Conservation (phyloP, 2,113 vertebrate genomes). For the Dicrurus megarhynchus region DNA sequence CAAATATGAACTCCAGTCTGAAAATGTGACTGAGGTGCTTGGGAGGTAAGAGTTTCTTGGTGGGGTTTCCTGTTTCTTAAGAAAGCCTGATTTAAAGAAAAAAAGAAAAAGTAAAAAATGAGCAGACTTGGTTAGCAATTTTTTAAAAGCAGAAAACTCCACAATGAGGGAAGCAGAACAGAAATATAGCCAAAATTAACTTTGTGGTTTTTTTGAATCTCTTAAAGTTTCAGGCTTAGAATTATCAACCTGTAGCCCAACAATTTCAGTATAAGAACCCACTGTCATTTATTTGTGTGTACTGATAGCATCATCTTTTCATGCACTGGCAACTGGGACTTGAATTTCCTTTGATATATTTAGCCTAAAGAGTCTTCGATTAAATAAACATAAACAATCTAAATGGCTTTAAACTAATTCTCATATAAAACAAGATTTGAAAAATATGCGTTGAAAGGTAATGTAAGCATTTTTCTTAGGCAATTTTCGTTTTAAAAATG, state of each 20-base stretch:
- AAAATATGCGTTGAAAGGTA: not conserved
- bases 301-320: not conserved
- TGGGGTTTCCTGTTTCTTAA: not conserved
- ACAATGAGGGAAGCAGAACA: not conserved
- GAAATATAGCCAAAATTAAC: not conserved
- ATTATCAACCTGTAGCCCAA: not conserved
- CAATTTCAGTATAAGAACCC: not conserved
- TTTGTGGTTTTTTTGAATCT: not conserved
- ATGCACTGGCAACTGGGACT: not conserved
- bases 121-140: not conserved
- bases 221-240: not conserved
- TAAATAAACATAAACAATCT: conserved; percentile 2
- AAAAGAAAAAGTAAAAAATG: not conserved
- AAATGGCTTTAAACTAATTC: not conserved
- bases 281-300: not conserved
- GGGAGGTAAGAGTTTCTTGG: not conserved
- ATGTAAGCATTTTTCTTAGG: not conserved
- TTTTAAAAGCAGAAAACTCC: not conserved
- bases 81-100: not conserved
- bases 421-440: not conserved
- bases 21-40: not conserved
- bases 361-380: not conserved
- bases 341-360: conserved; percentile 31
- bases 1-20: not conserved
- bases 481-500: not conserved